A percentile compares a stretch with the other conserved stretches of the same genome.
These are phyloP conservation scores for Toxonevra muliebris DNA, from an alignment of 2,888 invertebrate genomes.

Conservation along the genomic window DNA sequence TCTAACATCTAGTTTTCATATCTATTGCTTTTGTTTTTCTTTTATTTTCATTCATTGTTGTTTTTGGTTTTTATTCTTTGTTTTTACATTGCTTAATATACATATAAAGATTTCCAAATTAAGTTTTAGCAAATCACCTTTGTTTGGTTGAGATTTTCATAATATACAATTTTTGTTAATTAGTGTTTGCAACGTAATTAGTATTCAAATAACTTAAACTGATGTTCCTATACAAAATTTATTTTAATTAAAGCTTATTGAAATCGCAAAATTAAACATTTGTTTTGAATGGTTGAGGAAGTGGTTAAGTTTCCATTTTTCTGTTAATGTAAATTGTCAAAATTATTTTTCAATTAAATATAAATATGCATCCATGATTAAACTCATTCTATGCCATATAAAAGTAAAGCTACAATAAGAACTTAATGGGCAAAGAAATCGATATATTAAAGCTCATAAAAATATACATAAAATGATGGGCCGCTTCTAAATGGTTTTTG, in stretches of 20 bases:
- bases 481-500: too few species aligned
- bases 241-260: neutral
- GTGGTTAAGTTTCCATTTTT: slow-evolving; percentile 6
- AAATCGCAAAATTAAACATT: neutral
- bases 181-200: slow-evolving; percentile 42
- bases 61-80: slow-evolving; percentile 28
- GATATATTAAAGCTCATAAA: too few species aligned
- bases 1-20: neutral
- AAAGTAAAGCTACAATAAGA: too few species aligned
- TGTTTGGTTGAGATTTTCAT: slow-evolving; percentile 13
- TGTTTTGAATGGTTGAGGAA: neutral
- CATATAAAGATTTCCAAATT: slow-evolving; percentile 14
- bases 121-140: slow-evolving; percentile 14
- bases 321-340: slow-evolving; percentile 24
- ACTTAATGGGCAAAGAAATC: too few species aligned
- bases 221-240: neutral
- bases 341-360: too few species aligned
- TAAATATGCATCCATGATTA: too few species aligned
- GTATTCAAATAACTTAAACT: slow-evolving; percentile 37
- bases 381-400: too few species aligned
- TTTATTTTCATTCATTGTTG: slow-evolving; percentile 15
- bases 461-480: too few species aligned
- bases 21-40: neutral
- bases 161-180: slow-evolving; percentile 37
- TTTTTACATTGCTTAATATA: slow-evolving; percentile 30